Conservation (phyloP, 1,140 invertebrate genomes). For the Halictus rubicundus region DNA sequence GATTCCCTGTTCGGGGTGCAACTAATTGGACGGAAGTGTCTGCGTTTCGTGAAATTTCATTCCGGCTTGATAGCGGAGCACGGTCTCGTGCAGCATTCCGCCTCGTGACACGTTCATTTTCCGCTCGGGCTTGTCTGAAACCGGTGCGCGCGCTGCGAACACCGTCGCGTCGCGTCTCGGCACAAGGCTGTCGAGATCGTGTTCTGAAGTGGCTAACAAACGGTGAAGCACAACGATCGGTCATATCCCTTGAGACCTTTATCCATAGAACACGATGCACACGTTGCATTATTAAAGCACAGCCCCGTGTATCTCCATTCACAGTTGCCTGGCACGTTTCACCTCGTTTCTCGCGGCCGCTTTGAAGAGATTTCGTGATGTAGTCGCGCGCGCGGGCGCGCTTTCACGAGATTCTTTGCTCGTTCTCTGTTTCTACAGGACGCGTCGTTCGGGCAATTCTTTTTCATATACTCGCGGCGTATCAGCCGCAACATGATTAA, state of each 20-base stretch:
- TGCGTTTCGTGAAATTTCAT: neutral
- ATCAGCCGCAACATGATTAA: neutral
- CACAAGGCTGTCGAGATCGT: constrained; percentile 34
- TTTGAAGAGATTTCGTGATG: constrained; percentile 28
- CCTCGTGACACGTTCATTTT: constrained; percentile 33
- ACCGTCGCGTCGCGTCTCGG: neutral
- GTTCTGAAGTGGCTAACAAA: constrained; percentile 48
- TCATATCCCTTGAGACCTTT: constrained; percentile 47
- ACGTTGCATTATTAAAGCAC: constrained; percentile 48
- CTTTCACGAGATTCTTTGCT: constrained; percentile 1
- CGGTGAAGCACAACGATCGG: constrained; percentile 38
- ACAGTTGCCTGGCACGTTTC: constrained; percentile 28
- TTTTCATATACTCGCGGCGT: neutral
- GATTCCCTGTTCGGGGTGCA: too few relatives aligned
- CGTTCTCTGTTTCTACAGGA: neutral
- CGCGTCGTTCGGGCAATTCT: neutral
- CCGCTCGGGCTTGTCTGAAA: neutral
- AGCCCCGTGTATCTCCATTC: constrained; percentile 37
- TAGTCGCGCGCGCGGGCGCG: neutral
- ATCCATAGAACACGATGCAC: constrained; percentile 45
- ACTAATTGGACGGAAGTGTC: neutral
- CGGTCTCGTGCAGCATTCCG: constrained; percentile 1
- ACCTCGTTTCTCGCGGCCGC: constrained; percentile 23
- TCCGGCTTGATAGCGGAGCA: constrained; percentile 1
- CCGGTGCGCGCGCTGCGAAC: neutral